Conservation (phyloP, 2,888 invertebrate species). For the Phytoseiulus persimilis region DNA sequence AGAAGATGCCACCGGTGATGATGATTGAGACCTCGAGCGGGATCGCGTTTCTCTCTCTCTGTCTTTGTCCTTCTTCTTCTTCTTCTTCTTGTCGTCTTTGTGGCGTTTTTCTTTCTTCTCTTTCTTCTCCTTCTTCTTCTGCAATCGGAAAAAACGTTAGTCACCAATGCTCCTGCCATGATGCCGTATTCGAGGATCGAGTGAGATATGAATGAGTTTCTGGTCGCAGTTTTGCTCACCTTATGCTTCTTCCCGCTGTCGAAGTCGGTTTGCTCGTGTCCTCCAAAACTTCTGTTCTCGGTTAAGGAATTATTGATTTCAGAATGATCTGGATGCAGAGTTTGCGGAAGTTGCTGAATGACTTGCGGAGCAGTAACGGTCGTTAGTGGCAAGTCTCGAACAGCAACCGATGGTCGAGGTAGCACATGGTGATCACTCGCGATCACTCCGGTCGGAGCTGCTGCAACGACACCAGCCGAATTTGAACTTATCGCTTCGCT, state of each 20-base stretch:
- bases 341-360: neutral
- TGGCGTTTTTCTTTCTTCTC: slow-evolving; percentile 64
- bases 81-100: slow-evolving; percentile 51
- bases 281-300: neutral
- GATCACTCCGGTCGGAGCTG: neutral
- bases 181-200: no score
- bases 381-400: neutral
- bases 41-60: slow-evolving; percentile 42
- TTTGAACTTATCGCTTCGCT: neutral
- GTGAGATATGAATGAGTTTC: neutral
- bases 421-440: neutral
- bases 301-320: neutral
- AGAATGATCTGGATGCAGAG: neutral
- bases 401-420: neutral
- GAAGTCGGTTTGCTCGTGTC: neutral
- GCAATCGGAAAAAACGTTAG: slow-evolving; percentile 47
- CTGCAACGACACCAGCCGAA: neutral
- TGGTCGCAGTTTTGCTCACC: neutral
- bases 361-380: neutral
- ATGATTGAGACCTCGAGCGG: neutral
- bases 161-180: no score
- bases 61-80: slow-evolving; percentile 59
- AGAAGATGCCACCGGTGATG: slow-evolving; percentile 7
- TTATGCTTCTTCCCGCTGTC: slow-evolving; percentile 22
- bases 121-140: slow-evolving; percentile 59